Percentiles rank a stretch among this genome's conserved stretches.
These are phyloP conservation scores for Dryobota labecula DNA, from an alignment of 2,888 invertebrate genomes.

Conservation along the genomic window DNA sequence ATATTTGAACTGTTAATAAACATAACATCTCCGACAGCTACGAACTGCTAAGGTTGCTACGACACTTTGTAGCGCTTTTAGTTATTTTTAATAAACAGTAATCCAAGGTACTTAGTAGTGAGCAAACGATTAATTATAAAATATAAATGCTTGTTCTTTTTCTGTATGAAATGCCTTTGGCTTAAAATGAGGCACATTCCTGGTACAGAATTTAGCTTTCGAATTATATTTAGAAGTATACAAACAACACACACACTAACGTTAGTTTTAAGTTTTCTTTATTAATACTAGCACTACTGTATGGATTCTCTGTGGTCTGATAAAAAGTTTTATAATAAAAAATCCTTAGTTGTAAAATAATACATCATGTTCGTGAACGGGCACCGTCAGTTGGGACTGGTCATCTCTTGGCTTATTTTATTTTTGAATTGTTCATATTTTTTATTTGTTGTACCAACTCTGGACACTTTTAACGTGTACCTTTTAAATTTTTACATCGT, in stretches of 20 bases:
- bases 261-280: neutral
- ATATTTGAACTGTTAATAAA: neutral
- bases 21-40: neutral
- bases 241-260: neutral
- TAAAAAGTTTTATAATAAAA: neutral
- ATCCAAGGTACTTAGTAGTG: neutral
- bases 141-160: neutral
- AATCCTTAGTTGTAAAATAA: too few relatives aligned
- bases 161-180: neutral
- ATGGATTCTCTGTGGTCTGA: neutral
- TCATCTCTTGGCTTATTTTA: too few relatives aligned
- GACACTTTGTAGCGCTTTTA: constrained; percentile 17
- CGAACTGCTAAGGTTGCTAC: constrained; percentile 15
- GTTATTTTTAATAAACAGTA: neutral
- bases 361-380: too few relatives aligned
- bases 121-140: neutral
- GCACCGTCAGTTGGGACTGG: too few relatives aligned
- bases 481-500: too few relatives aligned
- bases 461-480: too few relatives aligned
- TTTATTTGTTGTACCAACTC: too few relatives aligned
- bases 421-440: too few relatives aligned
- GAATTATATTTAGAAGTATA: neutral
- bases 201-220: too few relatives aligned
- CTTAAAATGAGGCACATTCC: neutral
- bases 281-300: neutral